These are phyloP conservation scores for Steatornis caripensis DNA, from an alignment of 2,113 vertebrate species.

Conservation along the genomic window DNA sequence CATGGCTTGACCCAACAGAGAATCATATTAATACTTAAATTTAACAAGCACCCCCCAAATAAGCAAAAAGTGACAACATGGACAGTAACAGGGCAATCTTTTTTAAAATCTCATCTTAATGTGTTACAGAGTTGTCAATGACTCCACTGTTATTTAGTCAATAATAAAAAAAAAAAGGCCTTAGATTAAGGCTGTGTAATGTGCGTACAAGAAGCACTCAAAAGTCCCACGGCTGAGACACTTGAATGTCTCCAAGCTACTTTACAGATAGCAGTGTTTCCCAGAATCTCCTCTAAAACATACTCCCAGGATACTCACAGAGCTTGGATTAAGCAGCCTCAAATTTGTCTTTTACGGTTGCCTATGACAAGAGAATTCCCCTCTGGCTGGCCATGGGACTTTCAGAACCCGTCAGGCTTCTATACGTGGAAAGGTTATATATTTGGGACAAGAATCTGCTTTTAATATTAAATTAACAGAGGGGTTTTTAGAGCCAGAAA, in stretches of 20 bases:
- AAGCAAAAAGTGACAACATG: not conserved
- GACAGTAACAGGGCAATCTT: not conserved
- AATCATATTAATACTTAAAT: not conserved
- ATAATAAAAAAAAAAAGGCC: not conserved
- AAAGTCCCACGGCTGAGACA: not conserved
- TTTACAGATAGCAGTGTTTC: not conserved
- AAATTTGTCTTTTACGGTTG: slow-evolving; percentile 4
- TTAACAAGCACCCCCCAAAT: not conserved
- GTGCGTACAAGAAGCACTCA: not conserved
- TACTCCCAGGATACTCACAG: not conserved
- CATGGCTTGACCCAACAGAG: not conserved
- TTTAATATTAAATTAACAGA: not conserved
- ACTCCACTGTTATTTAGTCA: not conserved
- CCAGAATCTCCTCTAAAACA: slow-evolving; percentile 4
- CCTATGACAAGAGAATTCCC: slow-evolving; percentile 1
- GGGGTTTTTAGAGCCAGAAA: not conserved
- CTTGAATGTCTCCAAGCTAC: not conserved
- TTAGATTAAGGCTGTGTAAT: not conserved
- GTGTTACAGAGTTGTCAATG: not conserved
- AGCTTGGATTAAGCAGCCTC: not conserved
- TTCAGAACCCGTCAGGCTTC: not conserved
- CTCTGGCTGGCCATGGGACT: not conserved
- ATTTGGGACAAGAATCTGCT: not conserved
- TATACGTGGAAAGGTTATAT: not conserved
- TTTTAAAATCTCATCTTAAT: not conserved